Percentiles rank a stretch among this genome's conserved stretches.
These are phyloP conservation scores for Mythimna lalbum DNA, from an alignment of 2,888 invertebrate species.

Conservation along the genomic window DNA sequence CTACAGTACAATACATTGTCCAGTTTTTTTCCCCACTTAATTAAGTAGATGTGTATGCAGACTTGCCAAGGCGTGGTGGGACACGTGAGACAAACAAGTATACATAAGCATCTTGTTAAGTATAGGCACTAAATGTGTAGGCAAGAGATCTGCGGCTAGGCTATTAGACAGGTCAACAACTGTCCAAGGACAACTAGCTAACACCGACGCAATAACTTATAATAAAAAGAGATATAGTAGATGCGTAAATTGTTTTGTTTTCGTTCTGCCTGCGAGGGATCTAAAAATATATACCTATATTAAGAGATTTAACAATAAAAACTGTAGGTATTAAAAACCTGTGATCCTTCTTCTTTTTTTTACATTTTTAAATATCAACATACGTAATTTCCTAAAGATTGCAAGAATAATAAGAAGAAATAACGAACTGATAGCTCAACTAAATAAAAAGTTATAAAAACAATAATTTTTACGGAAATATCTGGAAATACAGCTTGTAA, in stretches of 20 bases:
- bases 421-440: background rate
- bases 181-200: slow-evolving; percentile 33
- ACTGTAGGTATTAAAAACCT: background rate
- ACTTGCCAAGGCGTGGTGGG: slow-evolving; percentile 39
- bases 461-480: no score
- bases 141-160: slow-evolving; percentile 1
- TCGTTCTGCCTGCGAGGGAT: no score
- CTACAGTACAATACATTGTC: background rate
- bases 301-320: background rate
- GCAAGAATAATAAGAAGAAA: background rate
- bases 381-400: background rate
- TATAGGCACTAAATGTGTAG: background rate
- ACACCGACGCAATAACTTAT: background rate
- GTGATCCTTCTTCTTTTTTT: background rate
- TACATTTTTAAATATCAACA: background rate
- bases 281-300: no score
- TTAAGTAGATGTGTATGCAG: slow-evolving; percentile 30
- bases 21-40: slow-evolving; percentile 15
- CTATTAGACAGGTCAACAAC: slow-evolving; percentile 14
- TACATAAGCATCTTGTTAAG: background rate
- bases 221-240: background rate
- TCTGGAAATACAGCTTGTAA: no score
- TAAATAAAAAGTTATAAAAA: background rate
- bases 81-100: slow-evolving; percentile 19
- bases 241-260: background rate